phyloP scores from a whole-genome alignment of 2,113 vertebrate genomes.

The Cichladusa arquata region DNA sequence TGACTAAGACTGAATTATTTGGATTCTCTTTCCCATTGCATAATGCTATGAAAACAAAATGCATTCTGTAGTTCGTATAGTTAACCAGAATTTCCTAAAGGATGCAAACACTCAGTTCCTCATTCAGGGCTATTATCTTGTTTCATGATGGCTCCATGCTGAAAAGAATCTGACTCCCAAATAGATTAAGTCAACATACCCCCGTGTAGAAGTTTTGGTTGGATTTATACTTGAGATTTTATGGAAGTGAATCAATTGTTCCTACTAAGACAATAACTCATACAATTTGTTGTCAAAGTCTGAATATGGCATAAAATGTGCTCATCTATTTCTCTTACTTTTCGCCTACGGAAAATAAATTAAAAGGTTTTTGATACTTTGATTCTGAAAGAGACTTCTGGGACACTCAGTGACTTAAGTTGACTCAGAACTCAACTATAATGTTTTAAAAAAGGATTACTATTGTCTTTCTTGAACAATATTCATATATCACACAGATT shows the following conservation, averaged over 20 bases:
- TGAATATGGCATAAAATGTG: not conserved
- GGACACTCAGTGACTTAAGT: not conserved
- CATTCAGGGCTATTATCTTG: not conserved
- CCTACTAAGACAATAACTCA: not conserved
- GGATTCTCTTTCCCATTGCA: not conserved
- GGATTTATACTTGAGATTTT: not conserved
- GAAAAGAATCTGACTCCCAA: not conserved
- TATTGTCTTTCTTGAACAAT: not conserved
- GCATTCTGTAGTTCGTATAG: not conserved
- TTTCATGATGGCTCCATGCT: not conserved
- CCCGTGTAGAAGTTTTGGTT: not conserved
- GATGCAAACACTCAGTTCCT: not conserved
- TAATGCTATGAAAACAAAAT: not conserved
- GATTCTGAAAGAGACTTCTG: not conserved
- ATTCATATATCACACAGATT: not conserved
- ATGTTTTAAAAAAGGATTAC: not conserved
- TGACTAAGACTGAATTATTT: not conserved
- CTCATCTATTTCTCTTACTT: not conserved
- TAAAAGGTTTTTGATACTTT: not conserved
- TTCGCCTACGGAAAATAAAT: rapidly evolving
- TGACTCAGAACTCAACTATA: not conserved
- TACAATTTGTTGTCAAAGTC: not conserved
- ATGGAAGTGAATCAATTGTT: not conserved
- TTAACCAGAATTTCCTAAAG: not conserved
- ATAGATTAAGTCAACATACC: not conserved